Conservation (phyloP, 92 coral and sea anemone species). For the Palythoa heliodiscus region DNA sequence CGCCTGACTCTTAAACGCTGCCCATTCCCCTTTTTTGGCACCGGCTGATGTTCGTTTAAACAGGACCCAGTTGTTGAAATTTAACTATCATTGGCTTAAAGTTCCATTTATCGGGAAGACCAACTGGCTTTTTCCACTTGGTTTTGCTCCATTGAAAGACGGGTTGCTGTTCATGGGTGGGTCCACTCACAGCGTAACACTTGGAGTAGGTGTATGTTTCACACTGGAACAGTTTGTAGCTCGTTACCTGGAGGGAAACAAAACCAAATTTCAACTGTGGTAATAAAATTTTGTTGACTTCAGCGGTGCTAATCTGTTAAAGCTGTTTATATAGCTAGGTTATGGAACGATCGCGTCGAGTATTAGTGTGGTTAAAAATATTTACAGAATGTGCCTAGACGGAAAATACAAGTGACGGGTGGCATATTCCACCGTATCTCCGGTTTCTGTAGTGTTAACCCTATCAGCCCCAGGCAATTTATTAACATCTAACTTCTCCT, state of each 20-base stretch:
- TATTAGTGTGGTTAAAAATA: too few relatives aligned
- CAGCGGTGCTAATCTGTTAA: too few relatives aligned
- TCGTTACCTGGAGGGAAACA: conserved; percentile 4
- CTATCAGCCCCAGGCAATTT: too few relatives aligned
- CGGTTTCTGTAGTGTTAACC: too few relatives aligned
- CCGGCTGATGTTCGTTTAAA: background rate
- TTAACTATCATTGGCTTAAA: conserved; percentile 22
- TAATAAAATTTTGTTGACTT: background rate
- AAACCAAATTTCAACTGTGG: background rate
- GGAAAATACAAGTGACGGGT: too few relatives aligned
- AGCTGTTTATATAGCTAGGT: too few relatives aligned
- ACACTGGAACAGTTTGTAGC: conserved; percentile 21
- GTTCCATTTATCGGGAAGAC: conserved; percentile 28
- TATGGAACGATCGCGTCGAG: too few relatives aligned
- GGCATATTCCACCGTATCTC: too few relatives aligned
- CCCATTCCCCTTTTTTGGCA: too few relatives aligned
- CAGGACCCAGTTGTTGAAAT: conserved; percentile 27
- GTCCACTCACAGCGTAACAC: conserved; percentile 33
- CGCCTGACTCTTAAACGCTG: too few relatives aligned
- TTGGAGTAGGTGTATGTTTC: conserved; percentile 21
- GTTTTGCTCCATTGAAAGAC: conserved; percentile 41
- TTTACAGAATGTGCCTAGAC: too few relatives aligned
- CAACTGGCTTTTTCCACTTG: conserved; percentile 21
- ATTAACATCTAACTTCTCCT: too few relatives aligned
- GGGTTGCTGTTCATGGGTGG: conserved; percentile 31